Evolutionary conservation across 2,888 invertebrate genomes (phyloP), one percentile per base, ranked within the genome.

Genomic region (Agrotis segetum): DNA sequence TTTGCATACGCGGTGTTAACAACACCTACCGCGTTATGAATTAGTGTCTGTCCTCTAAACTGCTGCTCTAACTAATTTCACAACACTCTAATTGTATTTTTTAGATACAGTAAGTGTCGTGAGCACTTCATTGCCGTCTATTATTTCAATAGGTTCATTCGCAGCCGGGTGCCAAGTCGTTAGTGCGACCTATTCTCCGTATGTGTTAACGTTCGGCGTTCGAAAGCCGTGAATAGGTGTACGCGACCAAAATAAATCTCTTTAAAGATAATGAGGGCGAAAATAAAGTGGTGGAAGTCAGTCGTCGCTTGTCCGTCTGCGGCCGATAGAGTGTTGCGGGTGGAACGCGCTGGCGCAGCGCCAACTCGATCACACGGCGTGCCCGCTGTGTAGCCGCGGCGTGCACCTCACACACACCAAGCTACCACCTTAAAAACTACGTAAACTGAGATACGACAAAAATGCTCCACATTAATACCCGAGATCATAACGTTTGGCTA

Each of bases 191-290:
- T 92, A 93, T 93, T 90, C 92, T 91, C 87, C 82, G 79, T 89
- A 89, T 90, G 89, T 92, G 93, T 93, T 92, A 93, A 93, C 91
- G 90, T 88, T 91, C 87, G 91, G 84, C 90, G 88, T 88, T 89
- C 85, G 87, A 88, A 90, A 92, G 88, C 84, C 84, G 88, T 90
- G 88, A 91, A 90, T 91, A 90, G 88, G 88, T 90, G 87, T 88
- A 89, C 85, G 84, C 83, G 90, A 89, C 92, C 84, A 91, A 95
- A 95, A 96, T 96, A 95, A 95, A 95, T 95, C 94, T 93, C 93
- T 95, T 92, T 89, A 90, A 91, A 93, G 93, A 95, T 96, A 96
- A 96, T 95, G 95, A 95, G 94, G 91, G 91, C 94, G 90, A 94
- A 95, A 96, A 96, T 96, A 95, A 94, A 95, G 92, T 89, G 90